Percentiles rank a stretch among this genome's conserved stretches.
These are phyloP conservation scores for Manis pentadactyla DNA, from an alignment of 2,797 vertebrate genomes.

Conservation along the genomic window DNA sequence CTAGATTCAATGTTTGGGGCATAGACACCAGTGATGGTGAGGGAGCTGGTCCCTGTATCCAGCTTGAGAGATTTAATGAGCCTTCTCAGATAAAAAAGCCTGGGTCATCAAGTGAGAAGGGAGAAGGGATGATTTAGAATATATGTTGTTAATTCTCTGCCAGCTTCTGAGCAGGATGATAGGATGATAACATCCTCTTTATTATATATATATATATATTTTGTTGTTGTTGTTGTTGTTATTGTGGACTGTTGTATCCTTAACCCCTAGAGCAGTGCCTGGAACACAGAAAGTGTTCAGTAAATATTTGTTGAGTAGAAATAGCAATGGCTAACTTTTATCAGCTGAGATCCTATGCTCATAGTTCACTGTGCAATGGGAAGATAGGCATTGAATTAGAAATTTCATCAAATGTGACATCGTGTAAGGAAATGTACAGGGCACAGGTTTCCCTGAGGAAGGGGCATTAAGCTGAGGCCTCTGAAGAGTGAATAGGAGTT, in stretches of 20 bases:
- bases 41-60: not conserved
- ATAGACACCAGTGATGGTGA: not conserved
- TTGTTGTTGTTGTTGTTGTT: not conserved
- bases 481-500: not conserved
- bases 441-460: not conserved
- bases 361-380: rapidly evolving
- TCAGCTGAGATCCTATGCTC: too few species aligned
- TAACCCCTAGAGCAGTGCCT: not conserved
- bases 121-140: not conserved
- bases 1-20: not conserved
- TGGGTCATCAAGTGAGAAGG: not conserved
- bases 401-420: not conserved
- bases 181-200: not conserved
- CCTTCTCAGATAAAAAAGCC: not conserved
- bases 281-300: not conserved
- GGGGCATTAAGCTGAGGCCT: not conserved
- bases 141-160: not conserved
- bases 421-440: not conserved
- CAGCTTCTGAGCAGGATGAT: not conserved
- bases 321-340: not conserved
- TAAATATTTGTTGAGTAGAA: not conserved
- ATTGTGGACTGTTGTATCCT: not conserved
- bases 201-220: not conserved
- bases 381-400: not conserved
- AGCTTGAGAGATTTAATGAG: not conserved